Evolutionary conservation across 2,113 vertebrate species (phyloP), one percentile per base, ranked within the genome.

Genomic region (Aplodontia rufa): DNA sequence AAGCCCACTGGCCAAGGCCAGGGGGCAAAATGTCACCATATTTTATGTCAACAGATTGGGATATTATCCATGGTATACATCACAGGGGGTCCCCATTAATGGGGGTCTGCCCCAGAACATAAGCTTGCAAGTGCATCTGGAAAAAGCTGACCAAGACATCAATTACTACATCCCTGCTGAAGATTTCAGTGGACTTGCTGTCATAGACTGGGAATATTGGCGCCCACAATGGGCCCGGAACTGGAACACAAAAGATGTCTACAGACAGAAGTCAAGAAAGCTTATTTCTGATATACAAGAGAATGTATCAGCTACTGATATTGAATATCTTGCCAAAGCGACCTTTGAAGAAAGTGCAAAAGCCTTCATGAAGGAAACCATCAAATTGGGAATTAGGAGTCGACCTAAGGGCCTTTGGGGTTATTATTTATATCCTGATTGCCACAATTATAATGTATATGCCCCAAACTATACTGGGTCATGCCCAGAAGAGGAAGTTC

Each of bases 361-460:
- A 90, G 95, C 93, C 37, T 99, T 99, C 96, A 99, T 99, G 99
- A 99, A 98, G 87, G 97, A 98, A 98, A 99, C 99, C 6, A 97
- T 99, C 16, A 97, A 98, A 95, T 81, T 98, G 87, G 99, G 99
- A 90, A 98, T 97, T 17, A 98, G 97, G 82, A 98, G 97, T 10
- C 98, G 98, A 71, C 98, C 98, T 81, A 98, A 98, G 32, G 98
- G 97, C 19, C 98, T 99, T 11, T 99, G 98, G 98, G 98, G 98
- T 85, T 99, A 98, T 97, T 99, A 98, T 97, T 99, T 99, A 96
- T 99, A 99, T 88, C 98, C 98, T 0, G 99, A 99, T 97, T 99
- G 98, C 97, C 98, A 99, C 97, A 99, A 99, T 98, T 99, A 99
- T 80, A 99, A 98, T 96, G 96, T 99, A 75, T 84, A 93, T 47